phyloP scores from a whole-genome alignment of 1,140 invertebrate genomes.

The Anoplophora glabripennis region DNA sequence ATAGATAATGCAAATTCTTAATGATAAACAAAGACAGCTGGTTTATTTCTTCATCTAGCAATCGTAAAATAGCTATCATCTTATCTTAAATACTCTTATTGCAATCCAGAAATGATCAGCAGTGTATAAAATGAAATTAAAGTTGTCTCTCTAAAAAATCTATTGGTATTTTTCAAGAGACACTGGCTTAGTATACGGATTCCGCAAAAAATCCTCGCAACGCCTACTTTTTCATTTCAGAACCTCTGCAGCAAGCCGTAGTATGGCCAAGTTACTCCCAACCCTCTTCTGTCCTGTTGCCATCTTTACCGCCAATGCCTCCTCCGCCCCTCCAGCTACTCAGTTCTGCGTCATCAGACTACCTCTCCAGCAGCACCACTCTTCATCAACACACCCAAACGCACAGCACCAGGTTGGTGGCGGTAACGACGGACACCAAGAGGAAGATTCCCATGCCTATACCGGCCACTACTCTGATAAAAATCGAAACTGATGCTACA shows the following conservation, averaged over 20 bases:
- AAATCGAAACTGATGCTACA: conserved; percentile 62
- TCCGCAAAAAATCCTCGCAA: background rate
- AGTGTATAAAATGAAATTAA: no score
- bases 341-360: conserved; percentile 55
- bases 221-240: conserved; percentile 49
- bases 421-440: conserved; percentile 56
- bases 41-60: no score
- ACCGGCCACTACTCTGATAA: conserved; percentile 60
- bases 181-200: background rate
- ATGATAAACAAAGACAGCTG: no score
- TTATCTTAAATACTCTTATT: no score
- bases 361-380: conserved; percentile 51
- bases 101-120: no score
- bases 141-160: no score
- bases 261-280: conserved; percentile 67
- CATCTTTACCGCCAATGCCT: conserved; percentile 49
- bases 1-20: no score
- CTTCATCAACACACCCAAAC: conserved; percentile 59
- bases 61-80: no score
- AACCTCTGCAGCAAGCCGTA: conserved; percentile 72
- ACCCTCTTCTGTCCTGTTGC: conserved; percentile 59
- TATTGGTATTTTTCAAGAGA: no score
- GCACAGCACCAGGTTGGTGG: conserved; percentile 57
- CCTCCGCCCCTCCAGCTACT: conserved; percentile 63
- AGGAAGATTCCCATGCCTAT: conserved; percentile 60